Conservation (phyloP, 1,140 invertebrate genomes). For the Tenebrio molitor region DNA sequence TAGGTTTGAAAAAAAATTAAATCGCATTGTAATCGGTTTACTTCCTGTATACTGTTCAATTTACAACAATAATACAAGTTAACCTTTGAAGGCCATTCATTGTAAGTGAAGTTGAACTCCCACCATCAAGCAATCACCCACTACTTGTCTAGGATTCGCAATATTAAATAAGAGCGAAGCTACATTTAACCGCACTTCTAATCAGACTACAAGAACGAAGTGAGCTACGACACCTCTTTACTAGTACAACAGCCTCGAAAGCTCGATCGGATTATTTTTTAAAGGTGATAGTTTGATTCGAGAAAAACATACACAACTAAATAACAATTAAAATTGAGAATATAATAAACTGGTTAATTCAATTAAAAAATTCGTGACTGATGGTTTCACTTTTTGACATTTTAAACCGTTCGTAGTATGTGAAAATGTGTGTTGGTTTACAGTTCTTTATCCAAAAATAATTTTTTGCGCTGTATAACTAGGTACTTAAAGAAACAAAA, state of each 20-base stretch:
- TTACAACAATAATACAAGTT: conserved; percentile 38
- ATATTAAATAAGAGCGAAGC: conserved; percentile 21
- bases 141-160: conserved; percentile 39
- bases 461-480: too few relatives aligned
- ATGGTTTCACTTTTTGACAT: too few relatives aligned
- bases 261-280: background rate
- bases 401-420: too few relatives aligned
- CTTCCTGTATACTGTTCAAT: conserved; percentile 19
- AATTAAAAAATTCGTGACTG: too few relatives aligned
- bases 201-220: background rate
- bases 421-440: too few relatives aligned
- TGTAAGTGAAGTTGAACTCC: conserved; percentile 37
- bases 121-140: conserved; percentile 31
- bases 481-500: too few relatives aligned
- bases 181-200: conserved; percentile 12
- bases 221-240: background rate
- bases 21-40: conserved; percentile 34
- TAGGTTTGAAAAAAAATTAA: conserved; percentile 21
- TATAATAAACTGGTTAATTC: too few relatives aligned
- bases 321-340: too few relatives aligned
- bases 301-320: too few relatives aligned
- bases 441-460: too few relatives aligned
- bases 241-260: background rate
- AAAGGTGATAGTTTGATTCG: too few relatives aligned
- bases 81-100: conserved; percentile 40